These are phyloP conservation scores for Lymantria dispar DNA, from an alignment of 2,888 invertebrate genomes.

Conservation along the genomic window DNA sequence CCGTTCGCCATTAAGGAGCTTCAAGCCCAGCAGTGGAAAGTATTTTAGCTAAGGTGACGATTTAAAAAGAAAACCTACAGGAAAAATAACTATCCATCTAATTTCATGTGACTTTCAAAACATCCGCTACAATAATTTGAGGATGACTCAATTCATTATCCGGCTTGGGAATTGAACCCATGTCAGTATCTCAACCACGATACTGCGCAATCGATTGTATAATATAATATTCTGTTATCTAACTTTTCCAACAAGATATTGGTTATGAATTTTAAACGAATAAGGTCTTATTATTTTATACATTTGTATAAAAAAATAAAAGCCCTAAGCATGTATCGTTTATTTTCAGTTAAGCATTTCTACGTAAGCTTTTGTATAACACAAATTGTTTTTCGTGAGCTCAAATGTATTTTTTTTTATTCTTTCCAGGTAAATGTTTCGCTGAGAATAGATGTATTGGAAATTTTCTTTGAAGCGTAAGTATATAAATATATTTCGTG, in stretches of 20 bases:
- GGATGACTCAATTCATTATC: too few species aligned
- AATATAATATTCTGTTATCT: not conserved
- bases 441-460: not conserved
- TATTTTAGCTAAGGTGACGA: too few species aligned
- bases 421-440: slow-evolving; percentile 5
- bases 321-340: not conserved
- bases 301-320: not conserved
- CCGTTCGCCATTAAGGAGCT: too few species aligned
- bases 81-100: too few species aligned
- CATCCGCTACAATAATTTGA: too few species aligned
- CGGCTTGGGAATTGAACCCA: too few species aligned
- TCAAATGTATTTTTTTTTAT: not conserved
- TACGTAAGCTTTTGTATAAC: not conserved
- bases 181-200: too few species aligned
- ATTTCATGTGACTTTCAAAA: too few species aligned
- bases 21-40: too few species aligned
- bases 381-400: not conserved
- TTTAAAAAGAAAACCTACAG: too few species aligned
- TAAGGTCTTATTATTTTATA: not conserved
- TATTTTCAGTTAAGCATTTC: not conserved
- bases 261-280: not conserved
- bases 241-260: too few species aligned
- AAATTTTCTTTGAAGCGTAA: not conserved
- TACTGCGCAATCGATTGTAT: too few species aligned
- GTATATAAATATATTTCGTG: not conserved